Percentiles rank a stretch among this genome's conserved stretches.
These are phyloP conservation scores for Xenopus borealis DNA, from an alignment of 2,113 vertebrate species.

Conservation along the genomic window DNA sequence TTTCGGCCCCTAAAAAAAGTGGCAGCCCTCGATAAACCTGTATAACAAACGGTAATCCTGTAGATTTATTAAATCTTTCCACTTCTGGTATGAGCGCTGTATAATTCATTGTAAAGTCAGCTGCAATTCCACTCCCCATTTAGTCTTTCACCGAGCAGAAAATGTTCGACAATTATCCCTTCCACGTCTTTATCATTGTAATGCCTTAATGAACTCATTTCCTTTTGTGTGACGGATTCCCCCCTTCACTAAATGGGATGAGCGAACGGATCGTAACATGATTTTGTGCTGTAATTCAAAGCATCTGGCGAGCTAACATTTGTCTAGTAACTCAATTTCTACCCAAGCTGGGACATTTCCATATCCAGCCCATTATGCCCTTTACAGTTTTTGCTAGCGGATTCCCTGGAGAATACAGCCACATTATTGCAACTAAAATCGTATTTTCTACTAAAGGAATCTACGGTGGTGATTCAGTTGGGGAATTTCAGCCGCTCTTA, in stretches of 20 bases:
- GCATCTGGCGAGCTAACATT: constrained; percentile 31
- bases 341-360: constrained; percentile 32
- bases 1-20: too few relatives aligned
- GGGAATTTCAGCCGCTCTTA: constrained; percentile 31
- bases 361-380: constrained; percentile 13
- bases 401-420: constrained; percentile 25
- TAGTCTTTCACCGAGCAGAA: constrained; percentile 22
- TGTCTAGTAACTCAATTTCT: constrained; percentile 41
- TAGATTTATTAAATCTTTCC: too few relatives aligned
- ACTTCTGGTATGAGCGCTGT: too few relatives aligned
- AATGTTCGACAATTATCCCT: constrained; percentile 19
- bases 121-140: constrained; percentile 1
- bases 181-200: constrained; percentile 19
- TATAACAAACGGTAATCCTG: too few relatives aligned
- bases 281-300: constrained; percentile 36
- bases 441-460: constrained; percentile 36
- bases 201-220: constrained; percentile 39
- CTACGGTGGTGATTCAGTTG: constrained; percentile 43
- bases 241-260: constrained; percentile 4
- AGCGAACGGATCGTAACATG: constrained; percentile 19
- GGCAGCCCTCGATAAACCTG: too few relatives aligned
- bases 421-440: constrained; percentile 46
- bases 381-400: constrained; percentile 12
- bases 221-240: constrained; percentile 26
- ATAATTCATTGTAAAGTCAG: constrained; percentile 5